phyloP scores from a whole-genome alignment of 2,797 vertebrate genomes.

The Jordanella pulchra region DNA sequence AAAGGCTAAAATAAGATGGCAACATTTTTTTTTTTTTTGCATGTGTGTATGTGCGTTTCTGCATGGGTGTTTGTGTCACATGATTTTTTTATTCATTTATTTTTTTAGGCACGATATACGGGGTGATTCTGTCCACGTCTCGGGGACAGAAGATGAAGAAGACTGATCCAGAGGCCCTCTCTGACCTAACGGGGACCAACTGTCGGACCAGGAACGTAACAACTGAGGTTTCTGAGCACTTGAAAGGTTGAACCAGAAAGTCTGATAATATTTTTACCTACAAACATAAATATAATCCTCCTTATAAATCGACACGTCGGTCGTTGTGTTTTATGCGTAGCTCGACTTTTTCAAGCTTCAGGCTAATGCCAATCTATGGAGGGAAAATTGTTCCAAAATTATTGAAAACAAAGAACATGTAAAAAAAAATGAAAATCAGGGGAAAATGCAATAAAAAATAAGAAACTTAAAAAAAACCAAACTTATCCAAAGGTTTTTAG shows the following conservation, averaged over 20 bases:
- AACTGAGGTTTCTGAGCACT: slow-evolving; percentile 20
- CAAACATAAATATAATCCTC: background rate
- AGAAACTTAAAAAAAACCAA: no score
- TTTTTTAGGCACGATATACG: slow-evolving; percentile 71
- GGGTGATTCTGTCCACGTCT: slow-evolving; percentile 44
- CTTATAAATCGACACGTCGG: background rate
- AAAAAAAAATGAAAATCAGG: no score
- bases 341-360: no score
- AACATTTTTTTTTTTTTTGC: slow-evolving; percentile 54
- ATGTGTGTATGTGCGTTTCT: slow-evolving; percentile 3
- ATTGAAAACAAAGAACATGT: no score
- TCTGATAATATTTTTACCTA: no score
- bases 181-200: slow-evolving; percentile 28
- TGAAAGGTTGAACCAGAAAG: background rate
- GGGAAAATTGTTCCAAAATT: no score
- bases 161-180: slow-evolving; percentile 16
- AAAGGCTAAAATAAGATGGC: slow-evolving; percentile 72
- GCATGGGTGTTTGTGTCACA: slow-evolving; percentile 14
- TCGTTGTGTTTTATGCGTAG: no score
- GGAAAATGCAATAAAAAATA: no score
- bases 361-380: no score
- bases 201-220: slow-evolving; percentile 26
- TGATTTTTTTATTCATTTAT: slow-evolving; percentile 41
- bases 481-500: no score
- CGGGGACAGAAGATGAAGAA: slow-evolving; percentile 34